Percentiles rank a stretch among this genome's conserved stretches.
Evolutionary conservation across 2,797 vertebrate genomes (phyloP).

Genomic region (Aphelocoma californica): DNA sequence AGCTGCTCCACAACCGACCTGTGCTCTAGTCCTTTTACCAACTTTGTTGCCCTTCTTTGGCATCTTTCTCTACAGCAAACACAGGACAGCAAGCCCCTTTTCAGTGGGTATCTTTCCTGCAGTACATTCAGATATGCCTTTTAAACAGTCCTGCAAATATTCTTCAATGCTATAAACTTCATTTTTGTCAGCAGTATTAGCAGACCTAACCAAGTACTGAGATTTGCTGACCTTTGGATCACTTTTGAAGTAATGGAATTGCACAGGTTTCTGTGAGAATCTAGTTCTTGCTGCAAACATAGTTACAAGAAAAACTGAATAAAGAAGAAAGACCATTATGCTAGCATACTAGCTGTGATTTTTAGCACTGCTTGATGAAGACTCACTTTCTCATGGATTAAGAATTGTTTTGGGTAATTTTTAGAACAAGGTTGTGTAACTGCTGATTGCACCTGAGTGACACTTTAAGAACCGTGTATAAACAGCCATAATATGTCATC

Average conservation of each 20-base stretch:
- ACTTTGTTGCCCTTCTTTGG: not conserved
- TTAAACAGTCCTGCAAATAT: not conserved
- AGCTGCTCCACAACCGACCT: not conserved
- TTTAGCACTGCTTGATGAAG: not conserved
- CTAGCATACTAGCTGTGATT: not conserved
- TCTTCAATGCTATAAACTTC: not conserved
- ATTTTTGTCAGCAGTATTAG: not conserved
- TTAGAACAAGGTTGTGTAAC: not conserved
- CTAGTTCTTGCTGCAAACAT: not conserved
- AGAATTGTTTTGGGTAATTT: not conserved
- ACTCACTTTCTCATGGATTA: not conserved
- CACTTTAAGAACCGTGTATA: not conserved
- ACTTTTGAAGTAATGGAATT: not conserved
- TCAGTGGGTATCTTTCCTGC: not conserved
- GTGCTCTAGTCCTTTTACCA: not conserved
- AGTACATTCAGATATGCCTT: not conserved
- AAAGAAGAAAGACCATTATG: not conserved
- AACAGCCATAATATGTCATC: not conserved
- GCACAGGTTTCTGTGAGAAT: not conserved
- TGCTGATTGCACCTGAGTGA: not conserved
- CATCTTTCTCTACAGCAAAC: not conserved
- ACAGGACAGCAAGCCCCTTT: not conserved
- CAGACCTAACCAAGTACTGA: not conserved
- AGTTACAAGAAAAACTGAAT: not conserved
- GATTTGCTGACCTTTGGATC: not conserved